Conservation (phyloP, 2,113 vertebrate species). For the Nanger granti region DNA sequence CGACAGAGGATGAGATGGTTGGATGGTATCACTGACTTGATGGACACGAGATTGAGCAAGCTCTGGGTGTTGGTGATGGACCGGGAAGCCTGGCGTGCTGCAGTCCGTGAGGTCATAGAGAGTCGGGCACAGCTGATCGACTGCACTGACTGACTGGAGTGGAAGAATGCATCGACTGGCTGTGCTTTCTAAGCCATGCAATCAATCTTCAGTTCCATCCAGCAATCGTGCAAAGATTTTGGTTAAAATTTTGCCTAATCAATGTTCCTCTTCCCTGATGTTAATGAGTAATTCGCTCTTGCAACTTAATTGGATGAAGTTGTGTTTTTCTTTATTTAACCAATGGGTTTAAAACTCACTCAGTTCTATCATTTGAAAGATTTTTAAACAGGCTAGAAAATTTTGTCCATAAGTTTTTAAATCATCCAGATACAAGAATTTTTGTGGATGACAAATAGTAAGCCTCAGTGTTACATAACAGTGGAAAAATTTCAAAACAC, state of each 20-base stretch:
- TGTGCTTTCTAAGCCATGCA: neutral
- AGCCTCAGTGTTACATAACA: neutral
- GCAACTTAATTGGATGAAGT: neutral
- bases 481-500: neutral
- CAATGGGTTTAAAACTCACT: neutral
- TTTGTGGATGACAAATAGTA: neutral
- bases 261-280: too few relatives aligned
- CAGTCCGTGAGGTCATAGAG: neutral
- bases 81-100: neutral
- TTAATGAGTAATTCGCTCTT: neutral
- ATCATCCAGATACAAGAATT: neutral
- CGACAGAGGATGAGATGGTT: neutral
- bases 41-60: neutral
- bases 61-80: neutral
- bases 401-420: neutral
- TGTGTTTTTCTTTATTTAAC: neutral
- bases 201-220: neutral
- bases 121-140: accelerated
- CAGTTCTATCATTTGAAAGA: neutral
- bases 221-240: neutral
- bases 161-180: accelerated
- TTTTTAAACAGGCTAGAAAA: neutral
- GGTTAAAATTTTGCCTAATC: neutral
- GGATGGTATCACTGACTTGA: neutral
- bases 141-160: neutral